These are phyloP conservation scores for Mystacornis crossleyi DNA, from an alignment of 2,113 vertebrate species.

Conservation along the genomic window DNA sequence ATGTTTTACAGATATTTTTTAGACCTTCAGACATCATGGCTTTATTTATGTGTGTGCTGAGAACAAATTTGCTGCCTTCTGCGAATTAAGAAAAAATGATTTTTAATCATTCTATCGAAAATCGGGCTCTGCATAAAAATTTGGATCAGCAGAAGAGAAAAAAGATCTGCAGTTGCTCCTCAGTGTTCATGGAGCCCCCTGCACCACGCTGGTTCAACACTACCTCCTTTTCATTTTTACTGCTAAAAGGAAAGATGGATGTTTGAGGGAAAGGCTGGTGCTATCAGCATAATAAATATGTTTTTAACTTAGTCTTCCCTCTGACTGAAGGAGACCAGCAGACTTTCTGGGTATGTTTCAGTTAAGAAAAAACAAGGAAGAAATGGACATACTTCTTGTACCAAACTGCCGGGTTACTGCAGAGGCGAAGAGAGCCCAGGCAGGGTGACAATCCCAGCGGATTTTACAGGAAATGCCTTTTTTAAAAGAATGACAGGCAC, in stretches of 20 bases:
- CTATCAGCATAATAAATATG: background rate
- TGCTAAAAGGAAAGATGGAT: background rate
- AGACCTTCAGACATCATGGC: background rate
- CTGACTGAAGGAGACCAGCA: background rate
- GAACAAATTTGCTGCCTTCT: background rate
- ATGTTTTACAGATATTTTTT: background rate
- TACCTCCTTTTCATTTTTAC: background rate
- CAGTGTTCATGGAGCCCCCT: background rate
- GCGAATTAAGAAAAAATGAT: background rate
- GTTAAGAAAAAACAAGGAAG: background rate
- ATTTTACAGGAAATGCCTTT: constrained; percentile 1
- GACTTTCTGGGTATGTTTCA: background rate
- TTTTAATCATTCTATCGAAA: background rate
- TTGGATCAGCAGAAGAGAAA: background rate
- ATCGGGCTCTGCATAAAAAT: background rate
- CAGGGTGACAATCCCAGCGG: background rate
- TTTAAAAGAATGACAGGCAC: background rate
- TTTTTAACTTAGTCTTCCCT: background rate
- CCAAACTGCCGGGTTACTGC: background rate
- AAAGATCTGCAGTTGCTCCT: background rate
- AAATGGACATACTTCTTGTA: background rate
- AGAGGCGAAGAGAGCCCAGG: background rate
- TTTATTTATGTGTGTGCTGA: background rate
- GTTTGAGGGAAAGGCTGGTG: background rate
- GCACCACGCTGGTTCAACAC: fast-evolving